Base-by-base conservation (phyloP, 1,140 invertebrate genomes). In the Caerostris extrusa region DNA sequence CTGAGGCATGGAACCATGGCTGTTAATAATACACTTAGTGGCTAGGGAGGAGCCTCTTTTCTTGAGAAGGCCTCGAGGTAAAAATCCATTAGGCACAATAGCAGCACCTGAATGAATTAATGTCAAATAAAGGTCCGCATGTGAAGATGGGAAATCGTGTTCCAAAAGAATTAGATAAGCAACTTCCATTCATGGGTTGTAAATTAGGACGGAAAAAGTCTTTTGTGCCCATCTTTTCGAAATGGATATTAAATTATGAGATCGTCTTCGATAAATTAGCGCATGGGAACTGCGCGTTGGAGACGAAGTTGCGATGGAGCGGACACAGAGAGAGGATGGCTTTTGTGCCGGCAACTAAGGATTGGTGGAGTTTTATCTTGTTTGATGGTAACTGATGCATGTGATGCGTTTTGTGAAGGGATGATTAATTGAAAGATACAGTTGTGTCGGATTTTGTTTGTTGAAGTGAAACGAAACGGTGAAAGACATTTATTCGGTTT, bases 41-140 rank as follows among this genome's bases (percentile, higher is more conserved):
- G n/a, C 56, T 58, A 3, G 55, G 14, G 82, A 85, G 82, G n/a
- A 85, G 19, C 61, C 82, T 85, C 82, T 85, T 34, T 57, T 85
- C 82, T 58, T 56, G 82, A 56, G 34, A 85, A 17, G 17, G 82
- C 71, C 50, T 85, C 6, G 55, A 85, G 82, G 53, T 85, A 85
- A 85, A 85, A 85, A 85, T 85, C 82, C 56, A 85, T 85, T 85
- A 85, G 55, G 82, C 82, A 85, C 82, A 85, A 85, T 57, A 85
- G 82, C 82, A 7, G 82, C 17, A 77, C 71, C 71, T 77, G 71
- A 77, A 77, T 77, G 71, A 77, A 77, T 77, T 77, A 77, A 77
- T 77, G 71, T 53, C 71, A 77, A 77, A 77, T 77, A 77, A 53
- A 77, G 71, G 71, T 77, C 71, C 6, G 71, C 19, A 12, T 50